Evolutionary conservation across 30 jellyfish, hydroid and myxozoan genomes (phyloP), one percentile per base, ranked within the genome.

Genomic region (Cassiopea andromeda): DNA sequence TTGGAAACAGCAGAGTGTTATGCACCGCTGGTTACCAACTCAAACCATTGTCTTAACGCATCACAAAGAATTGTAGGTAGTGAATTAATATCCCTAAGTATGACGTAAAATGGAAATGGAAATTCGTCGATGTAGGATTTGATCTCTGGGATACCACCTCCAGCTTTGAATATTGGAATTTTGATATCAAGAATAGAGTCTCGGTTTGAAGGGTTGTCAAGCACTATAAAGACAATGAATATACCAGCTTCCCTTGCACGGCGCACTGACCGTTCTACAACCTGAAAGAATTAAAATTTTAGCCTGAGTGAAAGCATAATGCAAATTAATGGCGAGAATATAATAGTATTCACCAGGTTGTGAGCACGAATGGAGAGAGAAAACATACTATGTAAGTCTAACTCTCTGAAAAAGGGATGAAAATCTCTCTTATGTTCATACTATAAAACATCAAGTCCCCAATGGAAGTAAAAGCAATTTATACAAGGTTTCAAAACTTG

Each of bases 11-110:
- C 15, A 4, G 54, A 1, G 50, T 70, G 79, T 43, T 70, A 16
- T 7, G 85, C 60, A 74, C 73, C 67, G 72, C 89, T 87, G 1
- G 79, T 78, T 12, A 96, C 98, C 50, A 96, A 18, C 80, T 96
- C 98, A 85, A 96, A 89, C 99, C 99, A 96, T 75, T 96, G 99
- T 70, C 94, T 85, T 74, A 96, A 73, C 1, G 98, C 98, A 79
- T 89, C 97, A 73, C 98, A 88, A 19, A 96, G 94, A 44, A 91
- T 97, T 18, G 68, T 60, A 8, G 99, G 98, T 71, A 96, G 69
- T 1, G 98, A 67, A 74, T 96, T 91, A 19, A 96, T 82, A 90
- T 96, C 95, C 27, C 98, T 76, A 1, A 96, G 88, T 1, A 96
- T 78, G 69, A 96, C 64, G 61, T 96, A 96, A 83, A 87, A 89